Evolutionary conservation across 1,140 invertebrate genomes (phyloP), one percentile per base, ranked within the genome.

Genomic region (Cydia pomonella): DNA sequence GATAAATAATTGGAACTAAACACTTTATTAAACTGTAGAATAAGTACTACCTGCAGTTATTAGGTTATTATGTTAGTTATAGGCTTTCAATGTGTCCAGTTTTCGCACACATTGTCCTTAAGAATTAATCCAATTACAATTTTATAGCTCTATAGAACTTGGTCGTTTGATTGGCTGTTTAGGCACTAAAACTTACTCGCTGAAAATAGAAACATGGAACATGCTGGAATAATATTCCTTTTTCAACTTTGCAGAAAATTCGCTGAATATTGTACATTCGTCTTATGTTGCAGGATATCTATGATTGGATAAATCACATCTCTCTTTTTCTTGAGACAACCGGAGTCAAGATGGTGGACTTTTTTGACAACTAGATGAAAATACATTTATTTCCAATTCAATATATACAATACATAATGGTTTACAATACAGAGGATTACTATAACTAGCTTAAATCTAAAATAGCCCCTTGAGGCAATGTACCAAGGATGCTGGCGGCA

Each of bases 261-360:
- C n/a, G n/a, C 64, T 38, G 64, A 33, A 33, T 33, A 41, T 69
- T 69, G 27, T 53, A 73, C 27, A 73, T 73, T 73, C 72, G 29
- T 25, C 53, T 47, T 21, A 23, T 50, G 72, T 50, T 73, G 63
- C 23, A 27, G 64, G 7, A 21, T 6, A 73, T 53, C 41, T 23
- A 69, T 29, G 33, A 69, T 69, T 27, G 13, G 12, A 18, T 29
- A 29, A 69, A 23, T 69, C 12, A 16, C 33, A 12, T 66, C 23
- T 12, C 13, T 27, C 1, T 1, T 27, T 7, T 16, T 7, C n/a
- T 50, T 44, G 41, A 44, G 41, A 44, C 41, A 44, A 44, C 41
- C 16, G 41, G 41, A 44, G 41, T 44, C 41, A 16, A 44, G 41
- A 44, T 44, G 41, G 41, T 12, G 41, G 3, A 13, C 41, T 44